Evolutionary conservation across 1,140 invertebrate genomes (phyloP), one percentile per base, ranked within the genome.

Genomic region (Drosophila burlai): DNA sequence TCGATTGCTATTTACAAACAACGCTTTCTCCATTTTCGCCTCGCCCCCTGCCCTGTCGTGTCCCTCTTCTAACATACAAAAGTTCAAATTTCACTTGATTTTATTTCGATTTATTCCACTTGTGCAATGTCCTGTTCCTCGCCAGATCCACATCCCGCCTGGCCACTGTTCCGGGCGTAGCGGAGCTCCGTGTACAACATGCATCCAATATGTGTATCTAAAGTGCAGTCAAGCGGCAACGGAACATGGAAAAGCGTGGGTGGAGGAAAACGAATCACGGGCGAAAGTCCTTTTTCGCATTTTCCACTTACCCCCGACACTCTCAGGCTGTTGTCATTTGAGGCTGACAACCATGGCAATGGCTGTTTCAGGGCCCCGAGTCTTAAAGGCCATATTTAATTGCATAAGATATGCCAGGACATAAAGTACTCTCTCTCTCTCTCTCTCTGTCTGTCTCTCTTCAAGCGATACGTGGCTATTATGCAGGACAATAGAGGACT

Each of bases 191-290:
- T 76, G 72, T 76, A 69, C 31, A 80, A 87, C 84, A 80, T 86
- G 83, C 83, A 86, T 69, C 52, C 81, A 65, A 68, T 77, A 76
- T 76, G 81, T 82, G 81, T 83, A 79, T 89, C 67, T 62, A 80
- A 71, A 87, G 76, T 89, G 83, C 83, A 87, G 83, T 83, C 83
- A 87, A 76, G 83, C 84, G 83, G 83, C 84, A 89, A 89, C 62
- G 67, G 69, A 63, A 89, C 84, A 89, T 71, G 61, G 71, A 55
- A 69, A 66, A 24, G 15, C 46, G 36, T 57, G 46, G 62, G 36
- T 42, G 18, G 16, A 43, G 43, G 42, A n/a, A 11, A 36, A 36
- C 43, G 65, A 60, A 63, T 47, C 38, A 50, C 52, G 42, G 59
- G 55, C 21, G 31, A 67, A 71, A 57, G 54, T 40, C 54, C 36